phyloP scores from a whole-genome alignment of 2,888 invertebrate genomes.

The Tridacna crocea region DNA sequence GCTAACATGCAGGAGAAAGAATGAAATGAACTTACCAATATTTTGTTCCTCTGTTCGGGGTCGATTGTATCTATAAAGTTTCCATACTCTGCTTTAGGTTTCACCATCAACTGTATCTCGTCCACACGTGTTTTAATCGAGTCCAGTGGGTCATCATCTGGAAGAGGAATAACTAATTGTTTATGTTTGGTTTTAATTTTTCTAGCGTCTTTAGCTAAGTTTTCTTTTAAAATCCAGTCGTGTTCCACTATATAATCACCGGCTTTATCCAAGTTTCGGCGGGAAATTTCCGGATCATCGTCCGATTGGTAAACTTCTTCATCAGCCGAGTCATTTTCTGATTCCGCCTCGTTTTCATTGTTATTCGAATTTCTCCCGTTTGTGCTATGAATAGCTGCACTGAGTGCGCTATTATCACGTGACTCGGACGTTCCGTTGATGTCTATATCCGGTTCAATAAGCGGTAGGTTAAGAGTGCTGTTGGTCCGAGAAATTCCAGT shows the following conservation, averaged over 20 bases:
- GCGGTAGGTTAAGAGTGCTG: conserved; percentile 59
- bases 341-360: conserved; percentile 37
- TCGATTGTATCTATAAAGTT: conserved; percentile 70
- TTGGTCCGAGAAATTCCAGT: conserved; percentile 27
- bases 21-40: conserved; percentile 66
- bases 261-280: conserved; percentile 66
- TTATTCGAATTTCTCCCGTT: conserved; percentile 17
- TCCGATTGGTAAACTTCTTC: conserved; percentile 65
- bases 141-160: conserved; percentile 76
- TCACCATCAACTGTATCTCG: conserved; percentile 76
- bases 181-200: conserved; percentile 66
- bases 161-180: conserved; percentile 72
- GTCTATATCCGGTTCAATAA: conserved; percentile 64
- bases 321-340: conserved; percentile 42
- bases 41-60: conserved; percentile 68
- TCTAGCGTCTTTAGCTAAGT: conserved; percentile 66
- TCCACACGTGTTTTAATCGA: conserved; percentile 72
- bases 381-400: conserved; percentile 17
- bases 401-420: conserved; percentile 61
- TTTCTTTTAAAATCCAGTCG: conserved; percentile 77
- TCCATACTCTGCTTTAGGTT: conserved; percentile 71
- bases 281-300: conserved; percentile 66
- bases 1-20: too few relatives aligned
- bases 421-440: conserved; percentile 47
- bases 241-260: conserved; percentile 77